Percentiles rank a stretch among this genome's conserved stretches.
Evolutionary conservation across 2,797 vertebrate genomes (phyloP).

Genomic region (Enteromius treurensis): DNA sequence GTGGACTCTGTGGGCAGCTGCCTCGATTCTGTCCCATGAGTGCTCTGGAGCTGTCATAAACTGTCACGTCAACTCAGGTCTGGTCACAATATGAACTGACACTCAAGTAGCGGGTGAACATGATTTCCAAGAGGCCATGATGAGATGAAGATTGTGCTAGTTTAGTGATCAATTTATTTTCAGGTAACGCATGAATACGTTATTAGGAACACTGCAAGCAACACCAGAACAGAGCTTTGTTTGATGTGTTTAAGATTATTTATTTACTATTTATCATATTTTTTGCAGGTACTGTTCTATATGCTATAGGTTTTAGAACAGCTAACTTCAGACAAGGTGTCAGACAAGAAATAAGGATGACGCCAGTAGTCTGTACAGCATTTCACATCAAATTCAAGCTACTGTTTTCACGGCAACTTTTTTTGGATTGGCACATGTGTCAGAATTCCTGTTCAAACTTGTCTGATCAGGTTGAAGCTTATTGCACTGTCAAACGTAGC

Average conservation of each 20-base stretch:
- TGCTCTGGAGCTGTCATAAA: constrained; percentile 70
- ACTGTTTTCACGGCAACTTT: constrained; percentile 59
- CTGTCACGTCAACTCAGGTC: constrained; percentile 66
- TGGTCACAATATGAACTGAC: constrained; percentile 58
- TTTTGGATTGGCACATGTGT: constrained; percentile 80
- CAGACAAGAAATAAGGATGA: constrained; percentile 18
- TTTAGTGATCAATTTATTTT: constrained; percentile 39
- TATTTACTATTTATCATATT: not conserved
- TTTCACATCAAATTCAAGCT: constrained; percentile 29
- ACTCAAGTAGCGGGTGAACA: constrained; percentile 45
- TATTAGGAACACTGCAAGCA: not conserved
- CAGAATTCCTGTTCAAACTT: constrained; percentile 88
- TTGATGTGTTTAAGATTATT: not conserved
- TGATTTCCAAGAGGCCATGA: constrained; percentile 34
- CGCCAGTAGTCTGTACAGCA: not conserved
- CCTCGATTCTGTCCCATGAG: constrained; percentile 66
- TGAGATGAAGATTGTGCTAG: constrained; percentile 39
- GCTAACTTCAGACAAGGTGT: not conserved
- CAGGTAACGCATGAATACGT: constrained; percentile 10
- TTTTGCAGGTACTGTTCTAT: not conserved
- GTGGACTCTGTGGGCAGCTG: constrained; percentile 63
- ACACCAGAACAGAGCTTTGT: not conserved
- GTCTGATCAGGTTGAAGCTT: constrained; percentile 93
- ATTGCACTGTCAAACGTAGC: constrained; percentile 92
- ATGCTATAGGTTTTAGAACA: constrained; percentile 20